Evolutionary conservation across 2,797 vertebrate genomes (phyloP), one percentile per base, ranked within the genome.

Genomic region (Clangula hyemalis): DNA sequence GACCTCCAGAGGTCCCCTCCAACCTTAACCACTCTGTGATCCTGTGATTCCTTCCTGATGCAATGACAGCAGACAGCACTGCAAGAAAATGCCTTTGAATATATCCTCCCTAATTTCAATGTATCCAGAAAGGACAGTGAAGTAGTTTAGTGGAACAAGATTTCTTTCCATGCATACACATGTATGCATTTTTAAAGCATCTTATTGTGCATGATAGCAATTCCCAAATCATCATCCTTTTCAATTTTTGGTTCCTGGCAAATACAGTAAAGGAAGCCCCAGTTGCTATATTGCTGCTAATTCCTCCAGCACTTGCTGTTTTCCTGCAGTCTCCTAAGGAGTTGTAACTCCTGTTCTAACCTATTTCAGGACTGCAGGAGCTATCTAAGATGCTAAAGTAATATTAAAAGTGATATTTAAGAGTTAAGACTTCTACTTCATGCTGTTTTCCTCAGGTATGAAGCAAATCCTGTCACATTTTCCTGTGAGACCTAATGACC

Each of bases 391-490:
- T 34, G 11, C 83, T 62, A 69, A 94, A 94, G 62, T 39, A 34
- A 53, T 34, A 88, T 34, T 71, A 80, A 87, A 90, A 27, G 24
- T 8, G 34, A 76, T 47, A 22, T 43, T 47, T 47, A 47, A 47
- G 18, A 34, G 28, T 21, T 90, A 87, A 89, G 27, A 47, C 30
- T 61, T 85, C 34, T 32, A 32, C 41, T 88, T 88, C 82, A 13
- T 60, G 38, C 49, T 71, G 41, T 72, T 91, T 83, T 92, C 45
- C 20, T 78, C 30, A 87, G 30, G 65, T 66, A 66, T 78, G 92
- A 80, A 13, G 65, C 45, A 96, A 92, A 89, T 81, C 76, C 73
- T 28, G 3, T 17, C 51, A 47, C 41, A 87, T 86, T 93, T 93
- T 83, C 51, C 13, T 36, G 19, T 81, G 88, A 93, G 72, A 54